Percentiles rank a stretch among this genome's conserved stretches.
Evolutionary conservation across 37 sponge, comb jelly and placozoan species (phyloP).

Genomic region (Bolinopsis microptera): DNA sequence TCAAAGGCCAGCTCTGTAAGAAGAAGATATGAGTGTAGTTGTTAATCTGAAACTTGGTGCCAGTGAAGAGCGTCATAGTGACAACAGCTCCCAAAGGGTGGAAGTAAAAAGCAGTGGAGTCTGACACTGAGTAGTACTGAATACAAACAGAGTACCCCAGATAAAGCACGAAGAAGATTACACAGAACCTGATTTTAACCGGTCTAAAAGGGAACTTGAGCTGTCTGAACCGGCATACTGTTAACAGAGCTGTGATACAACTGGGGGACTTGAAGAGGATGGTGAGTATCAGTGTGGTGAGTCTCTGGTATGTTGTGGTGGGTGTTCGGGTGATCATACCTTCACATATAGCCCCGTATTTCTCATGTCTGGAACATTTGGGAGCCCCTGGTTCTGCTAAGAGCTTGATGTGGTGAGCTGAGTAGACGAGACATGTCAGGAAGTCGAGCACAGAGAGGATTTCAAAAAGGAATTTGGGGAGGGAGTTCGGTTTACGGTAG

Average conservation of each 20-base stretch:
- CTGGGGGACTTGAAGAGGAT: neutral
- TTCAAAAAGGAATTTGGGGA: conserved; percentile 14
- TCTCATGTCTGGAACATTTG: neutral
- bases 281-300: neutral
- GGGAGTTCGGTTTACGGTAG: neutral
- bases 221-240: conserved; percentile 6
- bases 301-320: neutral
- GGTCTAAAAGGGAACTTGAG: neutral
- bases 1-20: neutral
- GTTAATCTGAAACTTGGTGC: neutral
- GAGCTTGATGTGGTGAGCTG: neutral
- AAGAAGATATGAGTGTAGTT: neutral
- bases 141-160: neutral
- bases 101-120: neutral
- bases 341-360: neutral
- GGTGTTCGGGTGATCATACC: neutral
- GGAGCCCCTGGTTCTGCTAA: neutral
- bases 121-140: neutral
- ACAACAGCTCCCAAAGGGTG: neutral
- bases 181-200: neutral
- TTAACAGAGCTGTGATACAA: conserved; percentile 7
- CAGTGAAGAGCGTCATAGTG: neutral
- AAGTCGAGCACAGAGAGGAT: conserved; percentile 1
- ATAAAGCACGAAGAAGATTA: neutral
- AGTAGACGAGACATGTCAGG: neutral